Conservation (phyloP, 2,888 invertebrate genomes). For the Alloplasta piceator region DNA sequence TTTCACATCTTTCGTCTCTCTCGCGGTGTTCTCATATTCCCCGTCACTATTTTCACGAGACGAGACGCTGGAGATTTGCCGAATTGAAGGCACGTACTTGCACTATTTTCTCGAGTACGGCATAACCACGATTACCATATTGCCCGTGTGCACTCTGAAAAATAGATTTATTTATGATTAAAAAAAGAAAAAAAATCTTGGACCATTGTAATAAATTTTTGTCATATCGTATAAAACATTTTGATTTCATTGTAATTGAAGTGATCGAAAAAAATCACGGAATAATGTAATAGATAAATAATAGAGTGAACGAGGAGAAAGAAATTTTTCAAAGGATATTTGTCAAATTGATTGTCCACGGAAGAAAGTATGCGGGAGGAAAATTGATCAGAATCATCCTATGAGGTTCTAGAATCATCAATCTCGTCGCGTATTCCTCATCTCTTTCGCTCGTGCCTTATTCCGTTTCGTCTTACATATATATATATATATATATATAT, state of each 20-base stretch:
- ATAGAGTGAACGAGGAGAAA: not conserved
- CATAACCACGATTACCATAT: slow-evolving; percentile 42
- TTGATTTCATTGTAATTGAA: not conserved
- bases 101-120: slow-evolving; percentile 43
- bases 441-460: slow-evolving; percentile 43
- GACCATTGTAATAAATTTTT: not conserved
- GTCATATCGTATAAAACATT: not conserved
- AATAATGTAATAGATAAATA: not conserved
- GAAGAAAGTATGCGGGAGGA: not conserved
- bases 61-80: slow-evolving; percentile 62
- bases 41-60: slow-evolving; percentile 59
- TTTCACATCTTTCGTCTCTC: slow-evolving; percentile 7
- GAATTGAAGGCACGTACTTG: slow-evolving; percentile 65
- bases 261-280: not conserved
- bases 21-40: slow-evolving; percentile 57
- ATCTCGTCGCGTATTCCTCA: slow-evolving; percentile 27
- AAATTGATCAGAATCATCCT: slow-evolving; percentile 32
- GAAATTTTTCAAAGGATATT: not conserved
- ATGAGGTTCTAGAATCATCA: slow-evolving; percentile 20
- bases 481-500: not conserved
- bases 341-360: slow-evolving; percentile 14
- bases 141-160: not conserved
- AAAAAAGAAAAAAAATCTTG: not conserved
- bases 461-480: slow-evolving; percentile 29
- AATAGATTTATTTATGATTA: not conserved